Evolutionary conservation across 2,113 vertebrate genomes (phyloP).

Genomic region (Amphiprion percula): DNA sequence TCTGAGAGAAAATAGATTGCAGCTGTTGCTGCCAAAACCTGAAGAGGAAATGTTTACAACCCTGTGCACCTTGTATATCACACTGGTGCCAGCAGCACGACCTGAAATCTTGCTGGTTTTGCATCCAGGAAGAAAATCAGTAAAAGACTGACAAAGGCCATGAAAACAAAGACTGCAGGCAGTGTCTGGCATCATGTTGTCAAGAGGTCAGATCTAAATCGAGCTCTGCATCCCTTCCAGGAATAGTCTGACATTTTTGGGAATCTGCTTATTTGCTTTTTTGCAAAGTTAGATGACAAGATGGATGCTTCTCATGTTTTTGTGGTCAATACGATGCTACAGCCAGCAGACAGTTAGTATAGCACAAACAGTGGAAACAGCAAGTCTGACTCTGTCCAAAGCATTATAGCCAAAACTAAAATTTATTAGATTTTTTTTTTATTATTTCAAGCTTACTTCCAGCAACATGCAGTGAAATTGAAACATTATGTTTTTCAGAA

Average conservation of each 20-base stretch:
- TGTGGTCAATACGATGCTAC: neutral
- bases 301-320: neutral
- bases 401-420: neutral
- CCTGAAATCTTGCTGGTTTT: slow-evolving; percentile 20
- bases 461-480: slow-evolving; percentile 4
- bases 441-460: neutral
- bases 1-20: slow-evolving; percentile 69
- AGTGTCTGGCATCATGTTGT: slow-evolving; percentile 1
- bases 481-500: slow-evolving; percentile 1
- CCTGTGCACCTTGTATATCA: slow-evolving; percentile 63
- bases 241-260: neutral
- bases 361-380: neutral
- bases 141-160: neutral
- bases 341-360: slow-evolving; percentile 1
- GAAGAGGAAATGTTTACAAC: slow-evolving; percentile 73
- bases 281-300: neutral
- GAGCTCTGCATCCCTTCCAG: neutral
- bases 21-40: slow-evolving; percentile 70
- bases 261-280: neutral
- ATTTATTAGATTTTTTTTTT: neutral
- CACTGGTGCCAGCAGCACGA: slow-evolving; percentile 49
- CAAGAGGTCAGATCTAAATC: slow-evolving; percentile 22
- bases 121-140: neutral
- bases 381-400: no score
- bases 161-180: neutral